Evolutionary conservation across 2,113 vertebrate genomes (phyloP).

Genomic region (Xenus cinereus): DNA sequence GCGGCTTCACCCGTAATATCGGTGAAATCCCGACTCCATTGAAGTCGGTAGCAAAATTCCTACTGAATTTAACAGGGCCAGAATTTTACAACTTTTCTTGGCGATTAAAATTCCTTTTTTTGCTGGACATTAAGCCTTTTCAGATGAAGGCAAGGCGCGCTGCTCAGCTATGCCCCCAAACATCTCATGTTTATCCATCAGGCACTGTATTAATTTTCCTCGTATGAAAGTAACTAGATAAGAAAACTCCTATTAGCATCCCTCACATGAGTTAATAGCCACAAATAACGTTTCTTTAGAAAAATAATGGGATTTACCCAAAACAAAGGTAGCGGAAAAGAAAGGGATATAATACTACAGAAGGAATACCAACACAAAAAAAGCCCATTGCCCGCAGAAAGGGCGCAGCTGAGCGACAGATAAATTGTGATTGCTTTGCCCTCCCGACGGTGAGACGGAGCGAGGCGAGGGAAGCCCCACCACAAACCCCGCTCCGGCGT

Average conservation of each 20-base stretch:
- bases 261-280: not conserved
- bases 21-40: not conserved
- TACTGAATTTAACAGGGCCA: not conserved
- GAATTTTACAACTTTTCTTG: conserved; percentile 20
- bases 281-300: not conserved
- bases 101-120: not conserved
- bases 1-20: not conserved
- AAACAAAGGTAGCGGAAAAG: conserved; percentile 2
- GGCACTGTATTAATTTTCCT: not conserved
- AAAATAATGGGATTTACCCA: not conserved
- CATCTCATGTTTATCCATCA: conserved; percentile 5
- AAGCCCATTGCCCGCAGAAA: not conserved
- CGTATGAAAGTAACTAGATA: not conserved
- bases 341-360: not conserved
- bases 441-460: not conserved
- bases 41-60: not conserved
- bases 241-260: not conserved
- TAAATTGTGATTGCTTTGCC: not conserved
- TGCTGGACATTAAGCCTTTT: not conserved
- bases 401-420: not conserved
- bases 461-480: not conserved
- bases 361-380: not conserved
- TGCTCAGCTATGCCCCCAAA: not conserved
- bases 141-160: not conserved
- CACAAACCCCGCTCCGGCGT: not conserved